These are phyloP conservation scores for Oxyruncus cristatus DNA, from an alignment of 2,113 vertebrate genomes.

Conservation along the genomic window DNA sequence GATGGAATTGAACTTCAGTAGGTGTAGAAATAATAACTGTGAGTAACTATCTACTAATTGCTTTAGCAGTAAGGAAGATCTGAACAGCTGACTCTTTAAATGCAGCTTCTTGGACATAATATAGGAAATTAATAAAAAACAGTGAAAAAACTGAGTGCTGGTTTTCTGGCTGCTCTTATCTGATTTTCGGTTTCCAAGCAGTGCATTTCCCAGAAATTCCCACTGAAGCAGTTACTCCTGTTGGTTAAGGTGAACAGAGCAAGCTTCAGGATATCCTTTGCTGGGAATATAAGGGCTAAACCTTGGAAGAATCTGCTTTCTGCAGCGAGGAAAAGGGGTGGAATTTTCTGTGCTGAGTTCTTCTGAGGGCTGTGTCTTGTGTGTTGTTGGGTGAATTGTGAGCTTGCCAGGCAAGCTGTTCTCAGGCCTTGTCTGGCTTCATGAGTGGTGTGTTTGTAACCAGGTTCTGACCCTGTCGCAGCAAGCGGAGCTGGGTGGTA, in stretches of 20 bases:
- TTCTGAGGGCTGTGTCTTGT: not conserved
- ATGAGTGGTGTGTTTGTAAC: not conserved
- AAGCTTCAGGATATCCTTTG: constrained; percentile 65
- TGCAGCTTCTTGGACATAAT: not conserved
- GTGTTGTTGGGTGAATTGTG: not conserved
- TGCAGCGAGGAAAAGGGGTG: not conserved
- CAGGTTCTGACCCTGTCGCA: not conserved
- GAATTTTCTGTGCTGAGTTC: not conserved
- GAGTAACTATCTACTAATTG: not conserved
- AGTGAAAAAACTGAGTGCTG: not conserved
- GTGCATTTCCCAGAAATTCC: constrained; percentile 50
- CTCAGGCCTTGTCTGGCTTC: not conserved
- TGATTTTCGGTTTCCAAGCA: not conserved
- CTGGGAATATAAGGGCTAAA: not conserved
- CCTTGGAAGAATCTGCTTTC: not conserved
- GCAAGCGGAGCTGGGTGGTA: not conserved
- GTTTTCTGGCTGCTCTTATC: not conserved
- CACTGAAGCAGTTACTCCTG: constrained; percentile 22
- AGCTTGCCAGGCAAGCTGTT: not conserved
- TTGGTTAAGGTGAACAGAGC: not conserved
- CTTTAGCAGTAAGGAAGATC: not conserved
- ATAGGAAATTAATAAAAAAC: not conserved
- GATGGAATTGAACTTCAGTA: not conserved
- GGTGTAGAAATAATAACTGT: not conserved
- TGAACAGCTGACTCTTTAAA: not conserved